Evolutionary conservation across 2,113 vertebrate species (phyloP).

Genomic region (Natator depressus): DNA sequence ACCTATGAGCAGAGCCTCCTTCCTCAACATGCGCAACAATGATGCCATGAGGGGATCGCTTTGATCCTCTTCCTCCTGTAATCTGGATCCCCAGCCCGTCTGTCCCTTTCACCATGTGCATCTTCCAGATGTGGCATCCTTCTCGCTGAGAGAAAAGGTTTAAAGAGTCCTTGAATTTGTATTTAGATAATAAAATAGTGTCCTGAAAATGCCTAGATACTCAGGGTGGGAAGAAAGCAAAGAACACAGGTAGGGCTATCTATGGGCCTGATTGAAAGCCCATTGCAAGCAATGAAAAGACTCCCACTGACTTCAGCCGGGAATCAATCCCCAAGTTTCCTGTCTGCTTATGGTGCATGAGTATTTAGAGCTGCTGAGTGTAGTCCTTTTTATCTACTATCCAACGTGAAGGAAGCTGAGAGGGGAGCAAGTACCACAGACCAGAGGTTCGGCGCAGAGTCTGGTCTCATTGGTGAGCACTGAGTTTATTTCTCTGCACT

Average conservation of each 20-base stretch:
- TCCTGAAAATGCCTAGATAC: not conserved
- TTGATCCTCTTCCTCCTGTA: conserved; percentile 94
- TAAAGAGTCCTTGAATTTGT: conserved; percentile 67
- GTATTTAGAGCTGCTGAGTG: not conserved
- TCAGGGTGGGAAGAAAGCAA: not conserved
- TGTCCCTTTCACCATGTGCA: conserved; percentile 93
- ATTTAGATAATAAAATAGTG: conserved; percentile 12
- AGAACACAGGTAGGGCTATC: not conserved
- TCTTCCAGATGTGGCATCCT: conserved; percentile 95
- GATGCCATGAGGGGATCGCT: conserved; percentile 92
- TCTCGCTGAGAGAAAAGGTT: conserved; percentile 84
- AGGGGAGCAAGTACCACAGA: conserved; percentile 50
- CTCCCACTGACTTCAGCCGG: not conserved
- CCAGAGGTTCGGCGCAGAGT: not conserved
- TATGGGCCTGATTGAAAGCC: not conserved
- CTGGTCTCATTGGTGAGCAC: not conserved
- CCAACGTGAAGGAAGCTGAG: conserved; percentile 51
- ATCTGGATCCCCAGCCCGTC: conserved; percentile 96
- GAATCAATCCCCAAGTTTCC: not conserved
- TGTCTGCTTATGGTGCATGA: not conserved
- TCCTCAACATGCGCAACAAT: conserved; percentile 92
- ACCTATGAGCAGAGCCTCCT: conserved; percentile 93
- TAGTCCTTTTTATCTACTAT: conserved; percentile 35
- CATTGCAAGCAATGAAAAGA: not conserved
- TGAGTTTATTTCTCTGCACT: not conserved